Conservation (phyloP, 1,140 invertebrate genomes). For the Pseudomyrmex gracilis region DNA sequence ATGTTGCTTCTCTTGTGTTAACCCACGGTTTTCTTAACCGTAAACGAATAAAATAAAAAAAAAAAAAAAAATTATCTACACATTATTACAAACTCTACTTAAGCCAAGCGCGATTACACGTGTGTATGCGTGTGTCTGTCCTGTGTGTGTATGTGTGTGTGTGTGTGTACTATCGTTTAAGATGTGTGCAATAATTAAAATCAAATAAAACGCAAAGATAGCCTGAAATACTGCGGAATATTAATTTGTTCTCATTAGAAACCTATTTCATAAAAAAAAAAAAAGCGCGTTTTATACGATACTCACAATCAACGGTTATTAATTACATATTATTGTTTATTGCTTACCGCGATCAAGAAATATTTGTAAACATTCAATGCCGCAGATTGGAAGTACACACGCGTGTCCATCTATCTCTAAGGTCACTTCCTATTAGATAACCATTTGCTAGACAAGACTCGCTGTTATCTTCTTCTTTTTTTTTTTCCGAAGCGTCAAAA, state of each 20-base stretch:
- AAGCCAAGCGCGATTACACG: conserved; percentile 66
- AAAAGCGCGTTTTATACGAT: too few species aligned
- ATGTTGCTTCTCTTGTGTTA: conserved; percentile 85
- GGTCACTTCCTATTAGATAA: conserved; percentile 79
- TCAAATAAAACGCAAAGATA: neutral
- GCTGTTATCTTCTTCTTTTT: neutral
- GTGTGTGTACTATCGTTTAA: too few species aligned
- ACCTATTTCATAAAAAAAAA: too few species aligned
- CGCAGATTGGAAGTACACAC: conserved; percentile 77
- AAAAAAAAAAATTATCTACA: conserved; percentile 78
- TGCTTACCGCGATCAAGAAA: neutral
- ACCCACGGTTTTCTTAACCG: conserved; percentile 76
- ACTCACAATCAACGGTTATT: too few species aligned
- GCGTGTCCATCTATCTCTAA: conserved; percentile 79
- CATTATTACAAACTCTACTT: conserved; percentile 14
- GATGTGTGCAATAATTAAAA: neutral
- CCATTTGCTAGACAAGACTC: conserved; percentile 20
- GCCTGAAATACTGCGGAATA: too few species aligned
- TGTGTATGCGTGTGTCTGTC: neutral
- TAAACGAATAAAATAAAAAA: conserved; percentile 74
- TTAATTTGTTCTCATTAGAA: too few species aligned
- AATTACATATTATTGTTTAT: neutral
- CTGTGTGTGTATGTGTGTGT: neutral
- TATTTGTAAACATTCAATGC: conserved; percentile 60
- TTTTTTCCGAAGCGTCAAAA: neutral